Conservation (phyloP, 2,888 invertebrate species). For the Xylocampa areola region DNA sequence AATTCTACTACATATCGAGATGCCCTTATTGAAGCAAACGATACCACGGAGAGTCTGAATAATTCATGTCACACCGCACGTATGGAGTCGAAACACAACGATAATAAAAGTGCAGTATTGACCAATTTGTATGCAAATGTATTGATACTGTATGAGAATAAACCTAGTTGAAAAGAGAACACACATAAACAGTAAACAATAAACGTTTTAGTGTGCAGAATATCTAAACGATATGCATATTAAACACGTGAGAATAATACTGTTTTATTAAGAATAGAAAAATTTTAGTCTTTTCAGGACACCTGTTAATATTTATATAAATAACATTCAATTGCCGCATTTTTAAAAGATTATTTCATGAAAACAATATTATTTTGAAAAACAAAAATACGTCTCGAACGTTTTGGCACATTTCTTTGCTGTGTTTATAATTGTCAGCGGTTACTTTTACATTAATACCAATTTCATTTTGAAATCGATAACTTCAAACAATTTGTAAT, state of each 20-base stretch:
- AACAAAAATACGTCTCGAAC: too few species aligned
- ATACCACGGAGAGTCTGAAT: constrained; percentile 64
- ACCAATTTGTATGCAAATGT: constrained; percentile 57
- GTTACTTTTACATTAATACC: too few species aligned
- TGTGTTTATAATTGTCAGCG: too few species aligned
- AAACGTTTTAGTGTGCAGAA: constrained; percentile 4
- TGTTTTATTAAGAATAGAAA: background rate
- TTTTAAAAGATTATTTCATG: too few species aligned
- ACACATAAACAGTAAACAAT: constrained; percentile 2
- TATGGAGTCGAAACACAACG: constrained; percentile 45
- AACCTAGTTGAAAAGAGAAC: constrained; percentile 34
- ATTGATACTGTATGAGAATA: constrained; percentile 31
- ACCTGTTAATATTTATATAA: too few species aligned
- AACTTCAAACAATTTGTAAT: too few species aligned
- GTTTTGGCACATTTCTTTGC: too few species aligned
- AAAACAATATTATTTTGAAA: too few species aligned
- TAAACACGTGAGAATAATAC: background rate
- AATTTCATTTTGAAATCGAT: too few species aligned
- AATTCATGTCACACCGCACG: constrained; percentile 66
- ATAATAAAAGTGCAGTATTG: constrained; percentile 58
- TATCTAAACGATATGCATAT: background rate
- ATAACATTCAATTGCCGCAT: too few species aligned
- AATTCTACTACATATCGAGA: constrained; percentile 59
- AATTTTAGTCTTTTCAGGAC: background rate
- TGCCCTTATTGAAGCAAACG: constrained; percentile 68